Evolutionary conservation across 2,888 invertebrate species (phyloP), one percentile per base, ranked within the genome.

Genomic region (Eurytoma adleriae): DNA sequence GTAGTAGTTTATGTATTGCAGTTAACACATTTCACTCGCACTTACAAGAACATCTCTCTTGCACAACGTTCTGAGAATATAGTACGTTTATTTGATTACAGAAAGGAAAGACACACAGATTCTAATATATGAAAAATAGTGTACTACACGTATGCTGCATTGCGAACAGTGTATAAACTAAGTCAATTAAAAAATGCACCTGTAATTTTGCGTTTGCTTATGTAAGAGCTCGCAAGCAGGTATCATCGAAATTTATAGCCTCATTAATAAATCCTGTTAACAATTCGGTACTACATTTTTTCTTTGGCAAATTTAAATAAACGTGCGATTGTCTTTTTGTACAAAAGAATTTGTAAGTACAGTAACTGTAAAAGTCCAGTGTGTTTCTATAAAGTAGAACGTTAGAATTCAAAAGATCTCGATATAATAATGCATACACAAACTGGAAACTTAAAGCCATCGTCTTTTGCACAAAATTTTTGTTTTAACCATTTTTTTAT

Each of bases 91-190:
- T 69, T 54, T 73, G 54, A 62, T 73, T 50, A 54, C 72, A 62
- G 40, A 40, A 40, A 72, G 54, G n/a, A 54, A 64, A 24, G 56
- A 56, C 61, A 67, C 68, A 56, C 56, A 71, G 68, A 66, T 24
- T 75, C 18, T 74, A 70, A 70, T 79, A 62, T 74, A 73, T 73
- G 62, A 73, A n/a, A 13, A 54, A 67, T 71, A 48, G 75, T 75
- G 72, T 80, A 80, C 30, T 56, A 68, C 75, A 64, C 48, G 71
- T 80, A 80, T 71, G 56, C 67, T 77, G 78, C 59, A 81, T 77
- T 78, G 79, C 24, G 70, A 83, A 84, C 77, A 84, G 82, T 86
- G 85, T 84, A 84, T 85, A 84, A 86, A 85, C 85, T 86, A 86
- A 86, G 86, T 86, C 86, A 86, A 86, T 86, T 86, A 85, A 83